Base-by-base conservation (phyloP, 2,888 invertebrate species). In the Junonia oenone region DNA sequence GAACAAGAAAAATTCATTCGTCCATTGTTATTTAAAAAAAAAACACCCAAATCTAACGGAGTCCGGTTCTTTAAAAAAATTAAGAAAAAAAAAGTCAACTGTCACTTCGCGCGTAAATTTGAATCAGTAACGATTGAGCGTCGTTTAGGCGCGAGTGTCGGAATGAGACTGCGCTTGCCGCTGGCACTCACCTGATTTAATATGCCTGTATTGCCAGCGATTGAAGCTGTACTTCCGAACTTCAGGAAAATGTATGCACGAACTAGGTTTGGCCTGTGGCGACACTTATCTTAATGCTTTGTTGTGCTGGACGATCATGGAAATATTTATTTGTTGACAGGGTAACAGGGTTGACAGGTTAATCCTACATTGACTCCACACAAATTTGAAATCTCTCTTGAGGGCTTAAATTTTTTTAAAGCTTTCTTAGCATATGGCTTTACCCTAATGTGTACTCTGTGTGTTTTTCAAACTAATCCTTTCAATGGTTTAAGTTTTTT, bases 71-170 rank as follows among this genome's bases (percentile, higher is more conserved):
- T 11, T 31, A 9, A 11, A 60, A 63, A 65, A 58, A 61, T 22
- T 3, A 61, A 53, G 62, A 62, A 9, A 35, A 37, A 38, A 43
- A 63, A 59, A 61, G 59, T 63, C 59, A 70, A 69, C 65, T 65
- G 67, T 70, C 74, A 72, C 71, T 69, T 68, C 77, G 78, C 80
- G 80, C 70, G 69, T 66, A 66, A 64, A 13, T 68, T 60, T 59
- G 61, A 64, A 57, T 64, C 64, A 64, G 58, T 59, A 68, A 66
- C 68, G 67, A 48, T 50, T 60, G 58, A 55, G 64, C 80, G 83
- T 78, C 70, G 65, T 64, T 52, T 61, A 62, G 14, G 63, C 58
- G 51, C 58, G 73, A 63, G 65, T 63, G 72, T 62, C 71, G 68
- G 65, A 66, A 66, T 62, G 58, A 62, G 47, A 85, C 83, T 85